Conservation (phyloP, 2,888 invertebrate species). For the Neocrepidodera transversa region DNA sequence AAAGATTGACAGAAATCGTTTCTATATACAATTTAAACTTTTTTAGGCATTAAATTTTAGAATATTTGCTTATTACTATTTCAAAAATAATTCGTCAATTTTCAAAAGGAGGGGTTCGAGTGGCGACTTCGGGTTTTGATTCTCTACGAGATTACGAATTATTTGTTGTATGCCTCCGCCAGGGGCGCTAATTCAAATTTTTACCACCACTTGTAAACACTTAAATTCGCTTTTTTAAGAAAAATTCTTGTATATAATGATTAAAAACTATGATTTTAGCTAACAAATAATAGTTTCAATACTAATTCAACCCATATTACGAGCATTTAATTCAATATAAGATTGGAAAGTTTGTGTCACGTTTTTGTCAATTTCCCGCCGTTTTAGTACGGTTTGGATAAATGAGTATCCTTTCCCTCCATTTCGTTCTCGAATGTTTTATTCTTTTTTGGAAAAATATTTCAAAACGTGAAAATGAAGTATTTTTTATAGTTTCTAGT, state of each 20-base stretch:
- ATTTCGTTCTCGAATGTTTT: neutral
- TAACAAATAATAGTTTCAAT: no score
- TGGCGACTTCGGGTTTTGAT: constrained; percentile 62
- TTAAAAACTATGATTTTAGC: no score
- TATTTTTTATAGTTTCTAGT: no score
- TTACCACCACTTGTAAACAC: constrained; percentile 33
- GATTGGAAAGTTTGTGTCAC: no score
- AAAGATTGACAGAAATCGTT: constrained; percentile 33
- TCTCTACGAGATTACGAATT: constrained; percentile 44
- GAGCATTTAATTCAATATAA: no score
- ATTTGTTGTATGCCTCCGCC: constrained; percentile 54
- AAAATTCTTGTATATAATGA: neutral
- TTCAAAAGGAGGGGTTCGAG: constrained; percentile 72
- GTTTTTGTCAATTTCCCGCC: constrained; percentile 26
- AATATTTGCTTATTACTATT: constrained; percentile 21
- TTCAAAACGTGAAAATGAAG: no score
- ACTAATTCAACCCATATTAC: no score
- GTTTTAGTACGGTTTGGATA: neutral
- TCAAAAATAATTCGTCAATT: constrained; percentile 44
- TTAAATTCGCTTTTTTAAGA: neutral
- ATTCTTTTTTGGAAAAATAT: neutral
- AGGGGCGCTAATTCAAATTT: constrained; percentile 50
- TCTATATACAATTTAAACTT: constrained; percentile 39
- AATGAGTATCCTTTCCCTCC: constrained; percentile 5
- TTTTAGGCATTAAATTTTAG: constrained; percentile 16